Conservation (phyloP, 2,113 vertebrate species). For the Dermatemys mawii region DNA sequence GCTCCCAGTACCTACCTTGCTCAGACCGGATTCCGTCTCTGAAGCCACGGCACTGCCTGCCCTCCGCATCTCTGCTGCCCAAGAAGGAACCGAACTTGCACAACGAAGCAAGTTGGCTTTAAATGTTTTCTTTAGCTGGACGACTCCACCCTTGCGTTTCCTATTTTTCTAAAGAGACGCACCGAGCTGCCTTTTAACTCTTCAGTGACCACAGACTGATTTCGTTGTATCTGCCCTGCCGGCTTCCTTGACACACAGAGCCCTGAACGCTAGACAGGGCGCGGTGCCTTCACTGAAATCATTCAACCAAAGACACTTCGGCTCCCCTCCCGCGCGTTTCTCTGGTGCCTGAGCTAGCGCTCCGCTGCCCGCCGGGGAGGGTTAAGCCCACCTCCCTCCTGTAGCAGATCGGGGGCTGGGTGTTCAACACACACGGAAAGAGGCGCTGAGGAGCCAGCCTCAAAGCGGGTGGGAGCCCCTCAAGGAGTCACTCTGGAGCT, state of each 20-base stretch:
- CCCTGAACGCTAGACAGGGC: too few species aligned
- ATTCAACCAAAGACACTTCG: too few species aligned
- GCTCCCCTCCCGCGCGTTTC: not conserved
- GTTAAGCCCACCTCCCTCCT: not conserved
- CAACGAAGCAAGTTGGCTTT: not conserved
- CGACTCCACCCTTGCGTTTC: slow-evolving; percentile 23
- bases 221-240: too few species aligned
- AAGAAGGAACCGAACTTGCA: not conserved
- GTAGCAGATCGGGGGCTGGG: not conserved
- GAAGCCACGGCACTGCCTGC: slow-evolving; percentile 1
- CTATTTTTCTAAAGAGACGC: not conserved
- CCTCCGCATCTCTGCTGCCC: slow-evolving; percentile 29
- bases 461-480: not conserved
- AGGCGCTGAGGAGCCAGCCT: too few species aligned
- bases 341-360: not conserved
- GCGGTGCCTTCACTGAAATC: too few species aligned
- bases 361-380: not conserved
- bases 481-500: not conserved
- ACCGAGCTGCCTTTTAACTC: too few species aligned
- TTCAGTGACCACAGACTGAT: not conserved
- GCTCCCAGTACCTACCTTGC: slow-evolving; percentile 40
- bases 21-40: slow-evolving; percentile 34
- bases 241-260: too few species aligned
- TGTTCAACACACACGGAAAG: not conserved
- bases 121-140: not conserved